These are phyloP conservation scores for Bryconaethiops microstoma DNA, from an alignment of 2,797 vertebrate species.

Conservation along the genomic window DNA sequence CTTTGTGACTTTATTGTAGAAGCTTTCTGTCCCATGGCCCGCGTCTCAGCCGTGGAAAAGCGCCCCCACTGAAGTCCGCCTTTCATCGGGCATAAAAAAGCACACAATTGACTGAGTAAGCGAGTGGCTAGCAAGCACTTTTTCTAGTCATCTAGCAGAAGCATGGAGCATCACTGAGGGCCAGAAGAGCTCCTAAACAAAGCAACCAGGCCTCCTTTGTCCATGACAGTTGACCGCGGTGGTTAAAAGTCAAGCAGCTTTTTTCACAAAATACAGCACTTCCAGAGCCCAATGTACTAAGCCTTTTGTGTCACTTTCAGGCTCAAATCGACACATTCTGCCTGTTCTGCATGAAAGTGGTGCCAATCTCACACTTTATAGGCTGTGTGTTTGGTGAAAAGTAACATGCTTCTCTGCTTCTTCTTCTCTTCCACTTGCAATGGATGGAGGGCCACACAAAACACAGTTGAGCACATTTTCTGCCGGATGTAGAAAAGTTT, in stretches of 20 bases:
- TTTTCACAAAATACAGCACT: background rate
- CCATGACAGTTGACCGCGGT: background rate
- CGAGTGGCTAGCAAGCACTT: slow-evolving; percentile 40
- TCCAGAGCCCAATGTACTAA: too few species aligned
- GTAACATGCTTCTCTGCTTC: too few species aligned
- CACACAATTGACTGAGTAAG: slow-evolving; percentile 71
- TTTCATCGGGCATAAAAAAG: slow-evolving; percentile 67
- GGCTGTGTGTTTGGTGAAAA: too few species aligned
- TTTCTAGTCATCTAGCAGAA: slow-evolving; percentile 27
- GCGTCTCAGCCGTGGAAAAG: slow-evolving; percentile 72
- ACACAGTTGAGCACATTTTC: too few species aligned
- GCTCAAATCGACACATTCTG: too few species aligned
- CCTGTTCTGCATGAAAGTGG: too few species aligned
- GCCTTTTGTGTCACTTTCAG: too few species aligned
- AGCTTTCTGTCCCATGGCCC: slow-evolving; percentile 69
- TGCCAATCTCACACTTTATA: too few species aligned
- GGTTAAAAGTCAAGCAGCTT: background rate
- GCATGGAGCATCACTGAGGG: slow-evolving; percentile 12
- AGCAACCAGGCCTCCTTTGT: background rate
- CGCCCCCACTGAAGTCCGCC: slow-evolving; percentile 43
- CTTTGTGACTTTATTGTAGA: slow-evolving; percentile 76
- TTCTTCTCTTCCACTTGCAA: too few species aligned
- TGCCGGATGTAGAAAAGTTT: too few species aligned
- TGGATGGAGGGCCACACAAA: too few species aligned
- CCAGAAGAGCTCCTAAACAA: slow-evolving; percentile 1